A percentile compares a stretch with the other conserved stretches of the same genome.
phyloP scores from a whole-genome alignment of 2,888 invertebrate species.

The Laspeyria flexula region DNA sequence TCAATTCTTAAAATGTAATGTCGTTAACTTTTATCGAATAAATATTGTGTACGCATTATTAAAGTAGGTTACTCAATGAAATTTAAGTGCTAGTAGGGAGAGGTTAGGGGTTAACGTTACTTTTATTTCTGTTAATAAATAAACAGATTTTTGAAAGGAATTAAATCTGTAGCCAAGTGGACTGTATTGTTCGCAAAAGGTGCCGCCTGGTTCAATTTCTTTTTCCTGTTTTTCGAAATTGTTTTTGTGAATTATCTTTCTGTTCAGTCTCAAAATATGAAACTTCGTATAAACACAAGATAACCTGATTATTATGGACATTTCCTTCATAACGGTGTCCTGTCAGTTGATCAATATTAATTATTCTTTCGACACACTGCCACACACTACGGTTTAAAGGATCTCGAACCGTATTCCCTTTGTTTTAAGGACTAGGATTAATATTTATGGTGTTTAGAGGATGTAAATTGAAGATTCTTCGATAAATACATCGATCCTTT shows the following conservation, averaged over 20 bases:
- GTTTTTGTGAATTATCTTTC: not conserved
- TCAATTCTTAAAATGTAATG: conserved; percentile 5
- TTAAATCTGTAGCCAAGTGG: too few relatives aligned
- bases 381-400: conserved; percentile 2
- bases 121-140: too few relatives aligned
- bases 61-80: too few relatives aligned
- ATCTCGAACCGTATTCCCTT: conserved; percentile 15
- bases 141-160: too few relatives aligned
- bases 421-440: conserved; percentile 1
- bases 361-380: conserved; percentile 46
- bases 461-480: conserved; percentile 24
- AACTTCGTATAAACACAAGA: not conserved
- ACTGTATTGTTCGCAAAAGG: too few relatives aligned
- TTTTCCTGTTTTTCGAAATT: too few relatives aligned
- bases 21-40: not conserved
- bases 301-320: conserved; percentile 40
- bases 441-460: not conserved
- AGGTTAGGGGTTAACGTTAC: too few relatives aligned
- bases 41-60: not conserved
- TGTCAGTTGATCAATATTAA: conserved; percentile 61
- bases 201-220: too few relatives aligned
- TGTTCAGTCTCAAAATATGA: not conserved
- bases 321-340: conserved; percentile 50
- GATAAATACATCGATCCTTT: conserved; percentile 49
- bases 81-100: too few relatives aligned